phyloP scores from a whole-genome alignment of 2,113 vertebrate species.

The Tor tambroides region DNA sequence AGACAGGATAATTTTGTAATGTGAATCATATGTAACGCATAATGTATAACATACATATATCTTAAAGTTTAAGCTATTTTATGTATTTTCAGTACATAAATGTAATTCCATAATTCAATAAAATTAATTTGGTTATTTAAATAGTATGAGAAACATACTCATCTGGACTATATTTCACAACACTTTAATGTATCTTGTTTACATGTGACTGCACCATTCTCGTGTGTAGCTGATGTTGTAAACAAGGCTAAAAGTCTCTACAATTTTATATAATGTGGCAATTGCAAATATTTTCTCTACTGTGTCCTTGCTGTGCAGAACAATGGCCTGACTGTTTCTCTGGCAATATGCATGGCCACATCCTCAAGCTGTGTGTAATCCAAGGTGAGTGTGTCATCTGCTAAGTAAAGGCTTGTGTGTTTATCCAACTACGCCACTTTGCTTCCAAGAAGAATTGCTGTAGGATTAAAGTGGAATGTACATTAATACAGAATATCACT shows the following conservation, averaged over 20 bases:
- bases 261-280: neutral
- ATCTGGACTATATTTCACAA: neutral
- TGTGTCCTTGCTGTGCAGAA: conserved; percentile 27
- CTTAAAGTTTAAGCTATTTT: neutral
- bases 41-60: neutral
- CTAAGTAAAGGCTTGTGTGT: neutral
- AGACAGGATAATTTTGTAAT: neutral
- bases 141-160: neutral
- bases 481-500: neutral
- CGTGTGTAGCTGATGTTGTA: neutral
- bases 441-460: neutral
- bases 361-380: conserved; percentile 49
- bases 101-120: neutral
- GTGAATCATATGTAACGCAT: neutral
- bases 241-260: neutral
- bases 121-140: neutral
- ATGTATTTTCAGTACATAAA: neutral
- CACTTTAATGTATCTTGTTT: neutral
- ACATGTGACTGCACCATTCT: neutral
- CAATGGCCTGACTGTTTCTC: conserved; percentile 56
- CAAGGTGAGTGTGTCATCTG: conserved; percentile 63
- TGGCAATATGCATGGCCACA: conserved; percentile 60
- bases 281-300: neutral
- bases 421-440: neutral
- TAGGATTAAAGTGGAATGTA: neutral